Evolutionary conservation across 2,888 invertebrate genomes (phyloP), one percentile per base, ranked within the genome.

Genomic region (Anoncus sp.): DNA sequence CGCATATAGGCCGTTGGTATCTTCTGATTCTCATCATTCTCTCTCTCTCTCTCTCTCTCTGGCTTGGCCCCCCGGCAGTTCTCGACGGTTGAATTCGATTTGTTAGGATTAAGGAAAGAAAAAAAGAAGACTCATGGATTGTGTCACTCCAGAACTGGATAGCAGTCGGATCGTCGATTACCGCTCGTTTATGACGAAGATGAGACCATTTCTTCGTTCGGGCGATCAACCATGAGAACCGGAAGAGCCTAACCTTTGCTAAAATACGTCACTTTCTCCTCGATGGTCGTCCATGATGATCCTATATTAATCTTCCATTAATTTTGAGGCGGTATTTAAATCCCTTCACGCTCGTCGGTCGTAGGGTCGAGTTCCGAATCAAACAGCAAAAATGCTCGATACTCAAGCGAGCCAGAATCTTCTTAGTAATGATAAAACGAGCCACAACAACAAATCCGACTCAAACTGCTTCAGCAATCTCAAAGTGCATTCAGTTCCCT

Each of bases 21-120:
- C 40, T 43, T 49, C 20, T 24, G 22, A 22, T 27, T 51, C 63
- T 43, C 20, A 35, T n/a, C n/a, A n/a, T n/a, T n/a, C n/a, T n/a
- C 45, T 65, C 18, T 65, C 6, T 63, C 24, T 53, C 65, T 45
- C 20, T 20, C 24, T 40, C 55, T 72, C 53, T n/a, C n/a, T n/a
- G n/a, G n/a, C n/a, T n/a, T n/a, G n/a, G n/a, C n/a, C n/a, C n/a
- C n/a, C n/a, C n/a, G n/a, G n/a, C n/a, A n/a, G n/a, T n/a, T n/a
- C 73, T 79, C 82, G 88, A 88, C 90, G 86, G 90, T 90, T 90
- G 86, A 83, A 87, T 85, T 89, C 90, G 87, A 90, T 90, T 90
- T 90, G 87, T 90, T 89, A 89, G 90, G 90, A 90, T 90, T 90
- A 90, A 88, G 83, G 82, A 84, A 85, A 85, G 80, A 72, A 90